A percentile compares a stretch with the other conserved stretches of the same genome.
Evolutionary conservation across 2,888 invertebrate species (phyloP).

Genomic region (Coelopa pilipes): DNA sequence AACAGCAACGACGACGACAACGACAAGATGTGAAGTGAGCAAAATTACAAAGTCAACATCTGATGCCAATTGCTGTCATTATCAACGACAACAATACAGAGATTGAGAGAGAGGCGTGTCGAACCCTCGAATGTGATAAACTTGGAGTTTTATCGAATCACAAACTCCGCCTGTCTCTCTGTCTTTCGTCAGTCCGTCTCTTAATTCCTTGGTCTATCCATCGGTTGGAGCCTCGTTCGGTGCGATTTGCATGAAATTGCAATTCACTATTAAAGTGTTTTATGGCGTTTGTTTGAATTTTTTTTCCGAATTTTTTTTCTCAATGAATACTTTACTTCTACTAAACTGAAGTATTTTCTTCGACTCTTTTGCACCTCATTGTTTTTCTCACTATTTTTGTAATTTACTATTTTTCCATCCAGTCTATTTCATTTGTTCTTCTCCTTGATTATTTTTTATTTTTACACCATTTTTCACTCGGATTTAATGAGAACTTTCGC

Average conservation of each 20-base stretch:
- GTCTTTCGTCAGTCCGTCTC: too few relatives aligned
- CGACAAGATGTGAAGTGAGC: neutral
- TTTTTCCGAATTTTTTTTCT: too few relatives aligned
- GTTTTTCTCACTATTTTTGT: too few relatives aligned
- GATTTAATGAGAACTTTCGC: too few relatives aligned
- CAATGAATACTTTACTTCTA: too few relatives aligned
- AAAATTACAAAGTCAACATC: conserved; percentile 27
- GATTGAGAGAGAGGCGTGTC: neutral
- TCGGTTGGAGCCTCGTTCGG: neutral
- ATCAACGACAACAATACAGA: neutral
- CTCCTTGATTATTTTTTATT: too few relatives aligned
- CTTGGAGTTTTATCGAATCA: conserved; percentile 1
- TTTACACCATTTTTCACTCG: too few relatives aligned
- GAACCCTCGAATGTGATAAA: conserved; percentile 20
- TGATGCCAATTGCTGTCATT: conserved; percentile 16
- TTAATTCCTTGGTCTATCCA: conserved; percentile 1
- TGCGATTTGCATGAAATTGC: conserved; percentile 28
- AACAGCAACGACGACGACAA: neutral
- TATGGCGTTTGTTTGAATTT: too few relatives aligned
- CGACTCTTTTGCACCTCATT: too few relatives aligned
- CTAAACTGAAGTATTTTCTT: too few relatives aligned
- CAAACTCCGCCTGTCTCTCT: neutral
- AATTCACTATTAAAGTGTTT: conserved; percentile 19
- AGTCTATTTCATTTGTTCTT: too few relatives aligned
- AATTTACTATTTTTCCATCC: too few relatives aligned